These are phyloP conservation scores for Tetranychus piercei DNA, from an alignment of 2,888 invertebrate species.

Conservation along the genomic window DNA sequence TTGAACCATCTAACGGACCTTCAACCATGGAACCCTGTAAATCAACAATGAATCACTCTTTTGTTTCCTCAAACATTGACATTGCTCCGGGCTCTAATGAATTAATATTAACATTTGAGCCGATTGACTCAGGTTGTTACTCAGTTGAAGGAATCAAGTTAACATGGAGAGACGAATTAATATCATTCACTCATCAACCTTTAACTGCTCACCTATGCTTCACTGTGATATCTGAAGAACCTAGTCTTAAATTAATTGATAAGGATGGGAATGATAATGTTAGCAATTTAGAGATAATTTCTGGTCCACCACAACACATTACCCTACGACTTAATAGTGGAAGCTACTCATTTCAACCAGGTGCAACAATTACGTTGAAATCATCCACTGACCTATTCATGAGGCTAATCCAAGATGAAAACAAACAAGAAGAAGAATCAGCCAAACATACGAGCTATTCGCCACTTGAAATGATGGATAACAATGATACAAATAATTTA, in stretches of 20 bases:
- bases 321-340: conserved; percentile 29
- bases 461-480: not conserved
- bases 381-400: conserved; percentile 11
- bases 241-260: conserved; percentile 14
- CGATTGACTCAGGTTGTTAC: conserved; percentile 6
- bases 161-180: not conserved
- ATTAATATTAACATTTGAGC: conserved; percentile 30
- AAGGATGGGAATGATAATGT: conserved; percentile 4
- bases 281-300: conserved; percentile 13
- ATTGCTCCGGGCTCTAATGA: conserved; percentile 36
- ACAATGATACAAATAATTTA: not conserved
- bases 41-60: not conserved
- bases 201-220: conserved; percentile 13
- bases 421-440: not conserved
- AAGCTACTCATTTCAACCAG: conserved; percentile 26
- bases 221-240: conserved; percentile 15
- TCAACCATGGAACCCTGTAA: conserved; percentile 15
- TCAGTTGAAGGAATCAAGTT: not conserved
- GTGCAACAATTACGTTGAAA: not conserved
- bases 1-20: conserved; percentile 31
- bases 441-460: not conserved
- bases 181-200: conserved; percentile 2
- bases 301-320: conserved; percentile 29
- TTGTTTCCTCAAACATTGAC: conserved; percentile 30
- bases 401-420: not conserved